phyloP scores from a whole-genome alignment of 2,113 vertebrate genomes.

The Talpa occidentalis region DNA sequence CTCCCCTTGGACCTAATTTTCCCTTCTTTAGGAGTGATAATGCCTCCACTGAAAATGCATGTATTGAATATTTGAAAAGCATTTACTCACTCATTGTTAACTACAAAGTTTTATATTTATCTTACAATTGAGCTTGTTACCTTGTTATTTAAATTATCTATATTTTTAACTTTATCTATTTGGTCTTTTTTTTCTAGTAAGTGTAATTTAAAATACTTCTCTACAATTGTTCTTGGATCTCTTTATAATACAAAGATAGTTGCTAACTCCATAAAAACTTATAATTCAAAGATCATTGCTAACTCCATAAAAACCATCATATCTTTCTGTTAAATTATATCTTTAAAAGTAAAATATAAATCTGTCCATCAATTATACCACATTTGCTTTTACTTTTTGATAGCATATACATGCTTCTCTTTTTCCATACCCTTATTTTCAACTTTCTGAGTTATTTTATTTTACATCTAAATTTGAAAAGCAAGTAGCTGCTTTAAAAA shows the following conservation, averaged over 20 bases:
- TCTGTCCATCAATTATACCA: background rate
- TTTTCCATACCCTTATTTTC: background rate
- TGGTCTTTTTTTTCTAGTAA: background rate
- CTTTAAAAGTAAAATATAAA: background rate
- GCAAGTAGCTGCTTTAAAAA: background rate
- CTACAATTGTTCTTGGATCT: background rate
- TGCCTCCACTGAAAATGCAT: background rate
- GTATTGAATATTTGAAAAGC: background rate
- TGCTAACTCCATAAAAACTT: background rate
- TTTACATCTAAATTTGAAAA: slow-evolving; percentile 27
- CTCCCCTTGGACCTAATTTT: background rate
- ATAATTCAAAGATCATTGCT: background rate
- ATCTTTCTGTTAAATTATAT: background rate
- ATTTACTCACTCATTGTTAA: background rate
- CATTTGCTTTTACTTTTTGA: slow-evolving; percentile 35
- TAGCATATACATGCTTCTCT: background rate
- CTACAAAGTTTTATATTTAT: background rate
- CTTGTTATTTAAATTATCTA: background rate
- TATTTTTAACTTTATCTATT: slow-evolving; percentile 5
- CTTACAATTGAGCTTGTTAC: slow-evolving; percentile 1
- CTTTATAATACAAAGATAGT: slow-evolving; percentile 21
- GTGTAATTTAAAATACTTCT: background rate
- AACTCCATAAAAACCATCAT: background rate
- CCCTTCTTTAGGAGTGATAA: background rate
- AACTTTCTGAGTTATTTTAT: background rate